Conservation (phyloP, 2,113 vertebrate genomes). For the Osmerus mordax region DNA sequence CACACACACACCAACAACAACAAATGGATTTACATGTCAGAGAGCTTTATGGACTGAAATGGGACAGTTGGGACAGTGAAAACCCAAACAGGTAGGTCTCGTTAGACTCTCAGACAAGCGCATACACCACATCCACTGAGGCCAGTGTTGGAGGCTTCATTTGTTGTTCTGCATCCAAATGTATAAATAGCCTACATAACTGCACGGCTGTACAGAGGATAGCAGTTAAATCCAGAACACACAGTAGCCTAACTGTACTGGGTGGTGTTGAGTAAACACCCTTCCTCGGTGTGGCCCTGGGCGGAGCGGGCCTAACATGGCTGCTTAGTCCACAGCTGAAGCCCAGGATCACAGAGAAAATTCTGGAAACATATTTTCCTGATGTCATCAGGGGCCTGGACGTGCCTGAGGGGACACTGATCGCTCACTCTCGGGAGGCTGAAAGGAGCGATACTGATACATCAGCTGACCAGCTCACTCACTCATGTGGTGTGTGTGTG, state of each 20-base stretch:
- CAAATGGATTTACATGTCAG: no score
- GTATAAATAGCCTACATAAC: constrained; percentile 7
- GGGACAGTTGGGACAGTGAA: background rate
- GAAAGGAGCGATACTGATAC: background rate
- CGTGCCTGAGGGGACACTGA: constrained; percentile 39
- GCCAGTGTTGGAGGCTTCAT: background rate
- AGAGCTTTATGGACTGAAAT: no score
- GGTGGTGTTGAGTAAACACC: constrained; percentile 13
- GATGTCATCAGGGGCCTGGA: constrained; percentile 62
- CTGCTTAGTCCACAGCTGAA: constrained; percentile 46
- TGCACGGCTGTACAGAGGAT: constrained; percentile 15
- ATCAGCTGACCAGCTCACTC: constrained; percentile 22
- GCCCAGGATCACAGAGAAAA: constrained; percentile 43
- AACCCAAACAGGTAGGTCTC: background rate
- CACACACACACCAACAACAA: no score
- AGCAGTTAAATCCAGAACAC: constrained; percentile 19
- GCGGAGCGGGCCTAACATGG: constrained; percentile 37
- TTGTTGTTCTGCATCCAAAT: constrained; percentile 6
- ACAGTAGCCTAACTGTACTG: constrained; percentile 14
- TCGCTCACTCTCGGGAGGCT: constrained; percentile 19
- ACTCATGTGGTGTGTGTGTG: background rate
- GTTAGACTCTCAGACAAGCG: no score
- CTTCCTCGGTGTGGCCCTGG: constrained; percentile 18
- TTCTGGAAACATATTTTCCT: constrained; percentile 62
- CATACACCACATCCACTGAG: no score